Evolutionary conservation across 2,888 invertebrate species (phyloP).

Genomic region (Hypercompe scribonia): DNA sequence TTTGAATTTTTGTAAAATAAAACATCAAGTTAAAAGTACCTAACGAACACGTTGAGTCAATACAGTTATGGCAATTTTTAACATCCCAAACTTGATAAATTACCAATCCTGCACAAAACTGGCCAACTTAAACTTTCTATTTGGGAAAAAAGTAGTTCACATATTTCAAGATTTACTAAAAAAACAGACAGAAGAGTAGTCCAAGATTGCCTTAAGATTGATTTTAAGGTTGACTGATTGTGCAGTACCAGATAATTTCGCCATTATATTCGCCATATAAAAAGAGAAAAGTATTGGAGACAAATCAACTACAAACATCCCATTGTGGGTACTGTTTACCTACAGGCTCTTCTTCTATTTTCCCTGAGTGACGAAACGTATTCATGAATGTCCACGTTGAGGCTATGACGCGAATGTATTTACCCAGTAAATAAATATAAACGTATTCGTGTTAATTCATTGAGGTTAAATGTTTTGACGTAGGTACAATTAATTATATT

Average conservation of each 20-base stretch:
- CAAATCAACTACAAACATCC: not conserved
- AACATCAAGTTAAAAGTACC: too few species aligned
- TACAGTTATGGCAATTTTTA: too few species aligned
- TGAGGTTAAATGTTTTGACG: not conserved
- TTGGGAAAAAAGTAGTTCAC: too few species aligned
- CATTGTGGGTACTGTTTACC: not conserved
- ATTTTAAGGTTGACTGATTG: too few species aligned
- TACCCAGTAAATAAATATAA: not conserved
- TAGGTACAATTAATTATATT: not conserved
- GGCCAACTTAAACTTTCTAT: too few species aligned
- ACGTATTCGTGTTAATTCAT: not conserved
- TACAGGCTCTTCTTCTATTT: not conserved
- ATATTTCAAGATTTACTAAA: too few species aligned
- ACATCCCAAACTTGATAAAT: too few species aligned
- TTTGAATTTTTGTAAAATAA: too few species aligned
- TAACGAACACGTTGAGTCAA: too few species aligned
- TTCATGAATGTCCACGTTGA: not conserved
- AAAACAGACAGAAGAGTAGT: too few species aligned
- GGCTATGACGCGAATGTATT: not conserved
- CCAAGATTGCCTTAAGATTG: too few species aligned
- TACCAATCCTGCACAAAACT: too few species aligned
- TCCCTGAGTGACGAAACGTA: conserved; percentile 7
- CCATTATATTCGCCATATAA: not conserved
- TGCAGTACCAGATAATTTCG: not conserved
- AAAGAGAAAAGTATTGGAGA: not conserved